Evolutionary conservation across 1,140 invertebrate species (phyloP).

Genomic region (Aethina tumida): DNA sequence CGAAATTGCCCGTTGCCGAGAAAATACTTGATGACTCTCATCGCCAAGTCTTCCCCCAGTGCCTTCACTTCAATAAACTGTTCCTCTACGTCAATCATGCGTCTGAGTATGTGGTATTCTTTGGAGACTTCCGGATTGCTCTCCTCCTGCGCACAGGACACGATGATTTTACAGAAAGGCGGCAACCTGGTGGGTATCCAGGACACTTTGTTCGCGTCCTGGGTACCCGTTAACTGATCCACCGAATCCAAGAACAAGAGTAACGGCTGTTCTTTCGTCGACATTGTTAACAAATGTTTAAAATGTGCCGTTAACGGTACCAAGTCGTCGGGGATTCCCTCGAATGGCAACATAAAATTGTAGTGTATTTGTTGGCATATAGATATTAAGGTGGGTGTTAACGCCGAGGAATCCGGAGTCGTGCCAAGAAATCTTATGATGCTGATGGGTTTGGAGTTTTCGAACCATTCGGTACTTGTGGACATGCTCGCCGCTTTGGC

Average conservation of each 20-base stretch:
- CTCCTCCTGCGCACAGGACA: slow-evolving; percentile 82
- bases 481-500: slow-evolving; percentile 83
- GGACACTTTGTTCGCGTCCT: slow-evolving; percentile 86
- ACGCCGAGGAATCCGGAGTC: slow-evolving; percentile 89
- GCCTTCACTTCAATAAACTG: slow-evolving; percentile 90
- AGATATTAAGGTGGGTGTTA: slow-evolving; percentile 88
- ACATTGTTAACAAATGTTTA: slow-evolving; percentile 82
- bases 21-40: slow-evolving; percentile 76
- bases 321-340: slow-evolving; percentile 90
- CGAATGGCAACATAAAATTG: slow-evolving; percentile 86
- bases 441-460: slow-evolving; percentile 66
- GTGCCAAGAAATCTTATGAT: slow-evolving; percentile 92
- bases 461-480: slow-evolving; percentile 59
- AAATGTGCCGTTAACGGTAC: slow-evolving; percentile 93
- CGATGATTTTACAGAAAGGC: slow-evolving; percentile 83
- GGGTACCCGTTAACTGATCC: slow-evolving; percentile 89
- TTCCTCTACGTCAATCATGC: slow-evolving; percentile 83
- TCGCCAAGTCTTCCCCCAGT: slow-evolving; percentile 86
- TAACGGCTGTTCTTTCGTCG: slow-evolving; percentile 70
- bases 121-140: slow-evolving; percentile 74
- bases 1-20: too few species aligned
- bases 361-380: slow-evolving; percentile 95
- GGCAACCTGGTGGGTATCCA: slow-evolving; percentile 92
- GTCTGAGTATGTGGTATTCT: slow-evolving; percentile 74
- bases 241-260: slow-evolving; percentile 86